phyloP scores from a whole-genome alignment of 2,888 invertebrate species.

The Scaptomyza polygonia region DNA sequence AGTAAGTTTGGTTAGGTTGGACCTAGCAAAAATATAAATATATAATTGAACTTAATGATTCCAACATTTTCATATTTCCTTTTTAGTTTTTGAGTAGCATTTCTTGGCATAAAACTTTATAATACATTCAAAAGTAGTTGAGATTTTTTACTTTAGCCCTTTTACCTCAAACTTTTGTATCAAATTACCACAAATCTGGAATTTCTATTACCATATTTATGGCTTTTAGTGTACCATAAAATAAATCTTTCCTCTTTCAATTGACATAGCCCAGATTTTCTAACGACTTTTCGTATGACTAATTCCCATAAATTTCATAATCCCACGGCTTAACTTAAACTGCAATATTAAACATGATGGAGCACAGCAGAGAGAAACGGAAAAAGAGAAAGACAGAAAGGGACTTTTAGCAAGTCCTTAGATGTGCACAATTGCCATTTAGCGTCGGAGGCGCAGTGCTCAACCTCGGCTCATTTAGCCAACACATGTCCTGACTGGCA shows the following conservation, averaged over 20 bases:
- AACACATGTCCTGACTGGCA: conserved; percentile 49
- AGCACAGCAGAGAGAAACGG: not conserved
- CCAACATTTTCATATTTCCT: too few relatives aligned
- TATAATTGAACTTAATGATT: too few relatives aligned
- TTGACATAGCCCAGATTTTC: not conserved
- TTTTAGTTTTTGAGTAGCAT: too few relatives aligned
- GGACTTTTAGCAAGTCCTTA: conserved; percentile 18
- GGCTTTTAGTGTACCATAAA: not conserved
- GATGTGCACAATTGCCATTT: conserved; percentile 37
- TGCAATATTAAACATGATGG: conserved; percentile 3
- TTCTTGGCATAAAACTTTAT: too few relatives aligned
- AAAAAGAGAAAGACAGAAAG: not conserved
- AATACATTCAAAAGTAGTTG: too few relatives aligned
- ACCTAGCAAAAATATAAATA: too few relatives aligned
- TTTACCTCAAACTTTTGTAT: not conserved
- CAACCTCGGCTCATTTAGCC: conserved; percentile 35
- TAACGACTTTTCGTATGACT: conserved; percentile 1
- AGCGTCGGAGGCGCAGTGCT: conserved; percentile 23
- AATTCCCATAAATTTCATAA: conserved; percentile 18
- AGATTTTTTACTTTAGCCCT: not conserved
- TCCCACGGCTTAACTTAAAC: conserved; percentile 18
- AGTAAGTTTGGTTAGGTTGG: too few relatives aligned
- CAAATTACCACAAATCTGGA: not conserved
- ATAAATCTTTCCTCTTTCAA: not conserved
- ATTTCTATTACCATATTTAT: not conserved